phyloP scores from a whole-genome alignment of 2,113 vertebrate species.

The Malurus cyaneus region DNA sequence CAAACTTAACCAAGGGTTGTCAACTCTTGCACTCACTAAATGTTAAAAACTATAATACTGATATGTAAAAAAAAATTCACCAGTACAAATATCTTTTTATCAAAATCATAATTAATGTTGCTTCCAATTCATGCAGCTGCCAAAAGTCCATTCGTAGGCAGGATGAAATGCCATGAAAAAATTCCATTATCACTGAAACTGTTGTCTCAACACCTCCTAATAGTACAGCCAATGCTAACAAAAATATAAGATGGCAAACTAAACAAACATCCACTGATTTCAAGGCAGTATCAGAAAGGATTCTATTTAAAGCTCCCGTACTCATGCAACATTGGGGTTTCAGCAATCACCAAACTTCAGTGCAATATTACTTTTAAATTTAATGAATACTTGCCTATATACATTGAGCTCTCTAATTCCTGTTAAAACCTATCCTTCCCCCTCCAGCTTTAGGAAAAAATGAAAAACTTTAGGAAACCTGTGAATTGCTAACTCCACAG shows the following conservation, averaged over 20 bases:
- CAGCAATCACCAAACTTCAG: neutral
- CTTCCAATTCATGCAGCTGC: neutral
- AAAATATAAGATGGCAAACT: neutral
- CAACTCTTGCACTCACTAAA: neutral
- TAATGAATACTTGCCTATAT: neutral
- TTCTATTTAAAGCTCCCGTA: neutral
- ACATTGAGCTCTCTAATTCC: neutral
- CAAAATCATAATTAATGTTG: neutral
- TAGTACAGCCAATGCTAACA: neutral
- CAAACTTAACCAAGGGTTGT: neutral
- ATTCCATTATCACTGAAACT: neutral
- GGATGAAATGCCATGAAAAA: neutral
- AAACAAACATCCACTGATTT: neutral
- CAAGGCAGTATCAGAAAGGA: neutral
- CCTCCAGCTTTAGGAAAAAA: neutral
- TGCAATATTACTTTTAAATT: neutral
- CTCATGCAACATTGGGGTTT: neutral
- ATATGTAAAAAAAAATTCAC: neutral
- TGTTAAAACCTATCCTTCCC: neutral
- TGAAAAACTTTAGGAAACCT: neutral
- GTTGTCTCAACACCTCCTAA: neutral
- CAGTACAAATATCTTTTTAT: neutral
- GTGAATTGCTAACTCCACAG: neutral
- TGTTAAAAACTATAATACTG: neutral
- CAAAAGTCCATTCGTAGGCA: neutral